Evolutionary conservation across 2,888 invertebrate species (phyloP), one percentile per base, ranked within the genome.

Genomic region (Agrenia bidenticulata): DNA sequence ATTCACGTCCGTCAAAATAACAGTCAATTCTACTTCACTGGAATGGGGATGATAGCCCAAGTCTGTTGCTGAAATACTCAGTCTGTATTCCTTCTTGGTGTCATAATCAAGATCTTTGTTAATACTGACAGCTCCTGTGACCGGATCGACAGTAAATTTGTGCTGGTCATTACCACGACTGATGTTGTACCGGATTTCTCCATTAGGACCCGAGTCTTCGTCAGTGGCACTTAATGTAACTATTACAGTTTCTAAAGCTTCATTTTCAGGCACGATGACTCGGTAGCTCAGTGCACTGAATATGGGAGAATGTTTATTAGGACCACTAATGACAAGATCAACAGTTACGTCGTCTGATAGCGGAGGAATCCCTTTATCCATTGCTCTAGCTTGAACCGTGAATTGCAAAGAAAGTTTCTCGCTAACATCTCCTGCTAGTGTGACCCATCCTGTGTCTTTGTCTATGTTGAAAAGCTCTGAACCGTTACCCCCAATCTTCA

Each of bases 1-100:
- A 78, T 94, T 96, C 41, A 95, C 90, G 78, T 97, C 96, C 0
- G 91, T 92, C 1, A 97, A 83, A 60, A 89, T 89, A 0, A 97
- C 88, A 0, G 90, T 91, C 7, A 95, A 82, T 76, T 89, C 88
- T 0, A 92, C 92, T 73, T 89, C 87, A 78, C 92, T 93, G 1
- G 90, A 95, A 78, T 88, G 86, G 37, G 86, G 84, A 50, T 88
- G 92, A 72, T 81, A 83, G 0, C 91, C 95, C 57, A 91, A 82
- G 81, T 97, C 96, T 69, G 85, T 85, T 0, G 93, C 95, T 0
- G 92, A 90, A 63, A 97, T 89, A 78, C 92, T 93, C 2, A 97
- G 80, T 59, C 87, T 85, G 79, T 94, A 94, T 78, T 90, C 90
- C 78, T 89, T 89, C 59, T 89, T 85, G 0, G 86, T 85, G 78